phyloP scores from a whole-genome alignment of 1,140 invertebrate genomes.

The Palaemon carinicauda region DNA sequence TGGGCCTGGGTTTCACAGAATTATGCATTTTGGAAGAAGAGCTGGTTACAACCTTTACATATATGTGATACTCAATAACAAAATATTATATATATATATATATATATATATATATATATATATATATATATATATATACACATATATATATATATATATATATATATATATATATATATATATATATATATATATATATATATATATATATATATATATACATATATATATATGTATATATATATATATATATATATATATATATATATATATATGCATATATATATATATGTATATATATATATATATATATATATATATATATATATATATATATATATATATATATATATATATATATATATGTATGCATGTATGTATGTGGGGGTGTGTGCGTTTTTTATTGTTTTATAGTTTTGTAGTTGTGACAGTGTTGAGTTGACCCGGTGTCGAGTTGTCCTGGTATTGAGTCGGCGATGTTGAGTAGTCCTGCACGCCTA shows the following conservation, averaged over 20 bases:
- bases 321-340: not conserved
- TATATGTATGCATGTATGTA: not conserved
- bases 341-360: not conserved
- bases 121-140: not conserved
- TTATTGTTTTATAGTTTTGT: no score
- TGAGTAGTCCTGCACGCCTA: no score
- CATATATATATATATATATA: not conserved
- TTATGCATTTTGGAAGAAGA: no score
- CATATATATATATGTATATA: not conserved
- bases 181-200: not conserved
- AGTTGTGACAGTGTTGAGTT: no score
- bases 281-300: not conserved
- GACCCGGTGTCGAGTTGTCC: no score
- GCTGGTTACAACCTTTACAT: no score
- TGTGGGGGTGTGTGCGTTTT: not conserved
- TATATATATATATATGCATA: not conserved
- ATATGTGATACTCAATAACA: no score
- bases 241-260: not conserved
- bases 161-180: not conserved
- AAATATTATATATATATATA: not conserved
- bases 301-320: slow-evolving; percentile 2
- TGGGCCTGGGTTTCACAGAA: no score
- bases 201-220: not conserved
- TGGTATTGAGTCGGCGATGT: no score
- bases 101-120: slow-evolving; percentile 2